phyloP scores from a whole-genome alignment of 2,113 vertebrate genomes.

The Varanus salvator region DNA sequence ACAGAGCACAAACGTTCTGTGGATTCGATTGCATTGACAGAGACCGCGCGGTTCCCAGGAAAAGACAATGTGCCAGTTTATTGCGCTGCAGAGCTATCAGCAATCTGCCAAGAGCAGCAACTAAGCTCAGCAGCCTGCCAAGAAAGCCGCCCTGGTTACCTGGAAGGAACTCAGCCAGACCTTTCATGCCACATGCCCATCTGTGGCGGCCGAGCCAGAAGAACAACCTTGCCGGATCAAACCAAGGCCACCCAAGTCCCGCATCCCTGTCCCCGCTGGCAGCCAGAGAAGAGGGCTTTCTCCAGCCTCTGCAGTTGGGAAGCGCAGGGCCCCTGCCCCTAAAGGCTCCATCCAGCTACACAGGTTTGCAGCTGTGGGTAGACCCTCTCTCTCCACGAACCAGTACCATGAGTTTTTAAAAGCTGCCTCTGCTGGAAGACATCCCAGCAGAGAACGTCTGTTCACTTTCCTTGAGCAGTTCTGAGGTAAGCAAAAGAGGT shows the following conservation, averaged over 20 bases:
- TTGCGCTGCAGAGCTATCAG: not conserved
- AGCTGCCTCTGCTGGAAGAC: not conserved
- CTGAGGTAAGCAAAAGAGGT: not conserved
- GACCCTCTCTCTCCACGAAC: not conserved
- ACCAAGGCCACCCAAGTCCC: not conserved
- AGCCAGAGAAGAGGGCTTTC: not conserved
- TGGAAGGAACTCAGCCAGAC: not conserved
- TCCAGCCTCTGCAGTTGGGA: not conserved
- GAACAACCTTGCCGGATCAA: not conserved
- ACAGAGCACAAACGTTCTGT: not conserved
- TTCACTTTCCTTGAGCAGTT: not conserved
- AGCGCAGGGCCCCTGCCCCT: not conserved
- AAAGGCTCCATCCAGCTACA: not conserved
- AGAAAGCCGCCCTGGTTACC: constrained; percentile 12
- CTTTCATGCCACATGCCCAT: too few relatives aligned
- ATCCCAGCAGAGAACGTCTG: not conserved
- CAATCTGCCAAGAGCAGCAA: too few relatives aligned
- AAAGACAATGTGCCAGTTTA: too few relatives aligned
- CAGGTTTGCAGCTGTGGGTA: too few relatives aligned
- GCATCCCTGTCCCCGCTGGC: not conserved
- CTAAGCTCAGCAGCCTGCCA: constrained; percentile 4
- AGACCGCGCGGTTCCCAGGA: too few relatives aligned
- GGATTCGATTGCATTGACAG: too few relatives aligned
- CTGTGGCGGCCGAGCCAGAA: not conserved
- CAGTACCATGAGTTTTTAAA: not conserved